phyloP scores from a whole-genome alignment of 1,140 invertebrate genomes.

The Pemphigus obesinymphae region DNA sequence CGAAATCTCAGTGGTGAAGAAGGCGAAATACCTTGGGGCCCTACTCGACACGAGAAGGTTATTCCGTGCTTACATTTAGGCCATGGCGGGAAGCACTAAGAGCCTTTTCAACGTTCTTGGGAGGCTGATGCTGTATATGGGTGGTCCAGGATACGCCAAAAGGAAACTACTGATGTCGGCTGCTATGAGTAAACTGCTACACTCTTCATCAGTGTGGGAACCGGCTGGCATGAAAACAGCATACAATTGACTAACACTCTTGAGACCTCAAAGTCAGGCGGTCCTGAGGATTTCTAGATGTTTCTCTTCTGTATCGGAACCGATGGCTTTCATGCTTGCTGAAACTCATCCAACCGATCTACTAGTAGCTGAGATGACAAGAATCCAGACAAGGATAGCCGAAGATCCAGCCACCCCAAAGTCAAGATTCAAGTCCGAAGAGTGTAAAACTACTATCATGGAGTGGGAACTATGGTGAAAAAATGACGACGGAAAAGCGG shows the following conservation, averaged over 20 bases:
- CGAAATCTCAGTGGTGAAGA: background rate
- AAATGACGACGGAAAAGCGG: no score
- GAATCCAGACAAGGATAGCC: no score
- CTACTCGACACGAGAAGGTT: background rate
- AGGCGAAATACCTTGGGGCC: background rate
- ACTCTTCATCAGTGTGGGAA: constrained; percentile 55
- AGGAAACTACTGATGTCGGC: constrained; percentile 46
- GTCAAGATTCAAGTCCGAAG: no score
- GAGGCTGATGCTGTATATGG: constrained; percentile 47
- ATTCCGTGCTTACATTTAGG: background rate
- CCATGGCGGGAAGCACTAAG: background rate
- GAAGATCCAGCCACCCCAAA: no score
- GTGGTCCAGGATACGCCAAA: constrained; percentile 50
- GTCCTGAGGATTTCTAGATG: background rate
- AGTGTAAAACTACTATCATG: no score
- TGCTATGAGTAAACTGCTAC: constrained; percentile 8
- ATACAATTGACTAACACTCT: no score
- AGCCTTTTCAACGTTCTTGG: constrained; percentile 47
- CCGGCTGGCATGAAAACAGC: constrained; percentile 50
- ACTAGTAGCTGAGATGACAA: no score
- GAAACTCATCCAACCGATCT: background rate
- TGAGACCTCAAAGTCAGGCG: background rate
- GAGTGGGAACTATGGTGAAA: no score
- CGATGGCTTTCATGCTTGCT: background rate
- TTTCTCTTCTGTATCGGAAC: background rate